phyloP scores from a whole-genome alignment of 2,113 vertebrate genomes.

The Nyctibius bracteatus region DNA sequence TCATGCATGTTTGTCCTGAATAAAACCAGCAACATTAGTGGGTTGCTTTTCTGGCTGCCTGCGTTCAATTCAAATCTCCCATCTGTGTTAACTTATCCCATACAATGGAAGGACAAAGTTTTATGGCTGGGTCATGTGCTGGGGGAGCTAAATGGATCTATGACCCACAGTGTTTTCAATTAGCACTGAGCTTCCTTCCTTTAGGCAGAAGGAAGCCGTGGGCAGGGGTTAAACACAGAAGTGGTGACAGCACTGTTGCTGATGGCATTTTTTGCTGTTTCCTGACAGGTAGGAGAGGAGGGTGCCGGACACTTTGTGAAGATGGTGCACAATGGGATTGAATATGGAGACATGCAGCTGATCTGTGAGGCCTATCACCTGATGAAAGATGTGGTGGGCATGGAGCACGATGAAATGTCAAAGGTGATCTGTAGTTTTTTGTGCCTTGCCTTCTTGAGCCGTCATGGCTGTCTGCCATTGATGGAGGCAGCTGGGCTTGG shows the following conservation, averaged over 20 bases:
- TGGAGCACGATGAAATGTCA: slow-evolving; percentile 91
- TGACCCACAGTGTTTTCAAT: background rate
- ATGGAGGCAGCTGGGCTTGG: background rate
- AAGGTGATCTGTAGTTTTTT: slow-evolving; percentile 65
- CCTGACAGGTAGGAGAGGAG: slow-evolving; percentile 89
- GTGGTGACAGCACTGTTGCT: background rate
- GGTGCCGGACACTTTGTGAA: slow-evolving; percentile 96
- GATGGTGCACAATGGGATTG: slow-evolving; percentile 99
- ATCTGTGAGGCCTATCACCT: slow-evolving; percentile 98
- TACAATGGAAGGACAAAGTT: background rate
- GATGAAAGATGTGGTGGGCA: slow-evolving; percentile 91
- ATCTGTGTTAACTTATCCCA: background rate
- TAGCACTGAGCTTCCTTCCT: background rate
- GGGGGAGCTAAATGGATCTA: background rate
- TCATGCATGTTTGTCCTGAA: background rate
- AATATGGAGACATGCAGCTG: slow-evolving; percentile 99
- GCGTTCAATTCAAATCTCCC: background rate
- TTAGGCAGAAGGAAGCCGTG: background rate
- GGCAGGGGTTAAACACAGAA: background rate
- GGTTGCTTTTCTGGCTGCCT: background rate
- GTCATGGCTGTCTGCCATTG: background rate
- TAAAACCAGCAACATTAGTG: background rate
- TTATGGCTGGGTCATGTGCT: background rate
- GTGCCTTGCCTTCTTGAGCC: background rate
- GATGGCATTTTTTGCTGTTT: background rate